These are phyloP conservation scores for Noctua pronuba DNA, from an alignment of 2,888 invertebrate species.

Conservation along the genomic window DNA sequence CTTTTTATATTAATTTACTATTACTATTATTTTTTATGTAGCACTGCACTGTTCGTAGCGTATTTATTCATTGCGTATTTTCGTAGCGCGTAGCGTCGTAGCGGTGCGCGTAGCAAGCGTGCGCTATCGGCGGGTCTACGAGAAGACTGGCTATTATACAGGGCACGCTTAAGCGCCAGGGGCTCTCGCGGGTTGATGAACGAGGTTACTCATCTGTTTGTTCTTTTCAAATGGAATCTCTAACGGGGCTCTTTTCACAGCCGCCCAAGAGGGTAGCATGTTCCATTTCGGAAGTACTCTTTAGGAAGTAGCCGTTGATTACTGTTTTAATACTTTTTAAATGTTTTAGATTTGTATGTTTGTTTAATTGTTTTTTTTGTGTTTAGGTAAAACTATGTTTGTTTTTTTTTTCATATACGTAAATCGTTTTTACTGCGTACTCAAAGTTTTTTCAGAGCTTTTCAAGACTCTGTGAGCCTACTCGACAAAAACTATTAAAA, in stretches of 20 bases:
- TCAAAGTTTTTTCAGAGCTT: not conserved
- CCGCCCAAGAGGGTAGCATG: conserved; percentile 68
- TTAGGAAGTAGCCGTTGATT: conserved; percentile 51
- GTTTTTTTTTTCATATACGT: not conserved
- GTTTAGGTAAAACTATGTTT: not conserved
- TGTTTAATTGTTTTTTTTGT: not conserved
- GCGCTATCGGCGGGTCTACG: conserved; percentile 70
- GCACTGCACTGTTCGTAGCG: conserved; percentile 65
- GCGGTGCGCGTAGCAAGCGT: conserved; percentile 70
- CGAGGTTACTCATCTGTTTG: conserved; percentile 78
- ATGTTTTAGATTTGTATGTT: conserved; percentile 19
- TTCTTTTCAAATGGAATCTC: conserved; percentile 76
- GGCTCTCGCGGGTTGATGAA: conserved; percentile 71
- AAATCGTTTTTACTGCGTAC: not conserved
- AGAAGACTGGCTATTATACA: conserved; percentile 70
- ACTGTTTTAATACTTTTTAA: conserved; percentile 52
- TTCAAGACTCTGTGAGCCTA: not conserved
- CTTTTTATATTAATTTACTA: conserved; percentile 48
- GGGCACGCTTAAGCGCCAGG: conserved; percentile 66
- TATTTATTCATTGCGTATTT: conserved; percentile 64
- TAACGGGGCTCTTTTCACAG: conserved; percentile 73
- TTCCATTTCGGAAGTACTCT: conserved; percentile 64
- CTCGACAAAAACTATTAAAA: not conserved
- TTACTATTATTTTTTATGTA: conserved; percentile 47
- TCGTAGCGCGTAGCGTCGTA: conserved; percentile 66